Base-by-base conservation (phyloP, 2,797 vertebrate species). In the Danio tinwini region DNA sequence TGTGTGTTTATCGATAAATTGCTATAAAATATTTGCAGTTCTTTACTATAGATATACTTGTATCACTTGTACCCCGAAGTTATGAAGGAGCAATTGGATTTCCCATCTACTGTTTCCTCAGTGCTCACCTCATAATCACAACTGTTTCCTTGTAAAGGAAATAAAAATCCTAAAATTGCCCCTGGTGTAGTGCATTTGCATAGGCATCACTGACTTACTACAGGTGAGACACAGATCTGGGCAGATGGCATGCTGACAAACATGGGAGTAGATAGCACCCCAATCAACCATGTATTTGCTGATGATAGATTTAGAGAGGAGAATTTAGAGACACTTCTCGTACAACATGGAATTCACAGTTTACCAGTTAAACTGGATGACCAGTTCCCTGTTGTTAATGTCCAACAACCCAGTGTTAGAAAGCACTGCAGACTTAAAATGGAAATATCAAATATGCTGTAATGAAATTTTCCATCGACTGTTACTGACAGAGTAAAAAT, bases 201-300 rank as follows among this genome's bases (percentile, higher is more conserved):
- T 50, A 16, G 13, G 50, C 14, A 13, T 14, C 6, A 13, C 49
- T 50, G 13, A 16, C 6, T 50, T 50, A 29, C 29, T 1, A 29
- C 29, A 29, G 29, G 29, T 16, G 16, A 16, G 49, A 50, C 40
- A 61, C 73, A 86, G 76, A 19, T 83, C 50, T 63, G 76, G 73
- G 81, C 67, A 53, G 75, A 74, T 5, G 77, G 78, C 11, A 81
- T 81, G 64, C 77, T 80, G 45, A 37, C 11, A 76, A 80, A 78
- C 16, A 80, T 84, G 14, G 80, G 16, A 64, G 65, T 17, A 16
- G 78, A 84, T 65, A 86, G 21, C 55, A 47, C 74, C 61, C 78
- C 82, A 12, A 3, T 82, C 71, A 84, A 78, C 74, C 78, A 86
- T 82, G 74, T 82, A 13, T 84, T 86, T 75, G 74, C 81, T 8